phyloP scores from a whole-genome alignment of 2,888 invertebrate species.

The Dendrolimus houi region DNA sequence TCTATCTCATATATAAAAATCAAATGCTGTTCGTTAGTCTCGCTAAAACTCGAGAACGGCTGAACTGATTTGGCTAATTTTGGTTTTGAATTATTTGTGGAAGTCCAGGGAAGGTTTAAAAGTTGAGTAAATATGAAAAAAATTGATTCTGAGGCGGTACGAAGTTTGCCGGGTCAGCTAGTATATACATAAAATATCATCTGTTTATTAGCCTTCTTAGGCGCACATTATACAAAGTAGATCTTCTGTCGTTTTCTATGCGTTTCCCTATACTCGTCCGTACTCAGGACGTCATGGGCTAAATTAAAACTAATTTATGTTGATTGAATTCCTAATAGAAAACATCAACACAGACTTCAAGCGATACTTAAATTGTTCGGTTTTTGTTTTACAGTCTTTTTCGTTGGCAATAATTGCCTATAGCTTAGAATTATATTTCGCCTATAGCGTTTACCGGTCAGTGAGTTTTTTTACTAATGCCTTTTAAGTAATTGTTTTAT shows the following conservation, averaged over 20 bases:
- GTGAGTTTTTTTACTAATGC: neutral
- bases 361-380: conserved; percentile 8
- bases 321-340: conserved; percentile 73
- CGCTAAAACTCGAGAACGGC: too few relatives aligned
- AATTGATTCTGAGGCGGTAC: too few relatives aligned
- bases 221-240: neutral
- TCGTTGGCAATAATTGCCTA: neutral
- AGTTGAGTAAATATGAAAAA: too few relatives aligned
- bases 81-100: too few relatives aligned
- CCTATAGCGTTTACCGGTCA: neutral
- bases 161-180: too few relatives aligned
- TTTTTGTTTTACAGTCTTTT: neutral
- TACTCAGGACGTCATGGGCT: conserved; percentile 37
- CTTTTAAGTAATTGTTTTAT: neutral
- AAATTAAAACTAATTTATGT: conserved; percentile 71
- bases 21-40: too few relatives aligned
- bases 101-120: too few relatives aligned
- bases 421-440: neutral
- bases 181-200: too few relatives aligned
- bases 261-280: neutral
- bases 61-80: too few relatives aligned
- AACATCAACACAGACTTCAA: conserved; percentile 52
- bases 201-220: neutral
- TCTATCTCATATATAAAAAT: too few relatives aligned
- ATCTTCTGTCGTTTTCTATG: neutral